phyloP scores from a whole-genome alignment of 2,888 invertebrate species.

The Microdon myrmicae region DNA sequence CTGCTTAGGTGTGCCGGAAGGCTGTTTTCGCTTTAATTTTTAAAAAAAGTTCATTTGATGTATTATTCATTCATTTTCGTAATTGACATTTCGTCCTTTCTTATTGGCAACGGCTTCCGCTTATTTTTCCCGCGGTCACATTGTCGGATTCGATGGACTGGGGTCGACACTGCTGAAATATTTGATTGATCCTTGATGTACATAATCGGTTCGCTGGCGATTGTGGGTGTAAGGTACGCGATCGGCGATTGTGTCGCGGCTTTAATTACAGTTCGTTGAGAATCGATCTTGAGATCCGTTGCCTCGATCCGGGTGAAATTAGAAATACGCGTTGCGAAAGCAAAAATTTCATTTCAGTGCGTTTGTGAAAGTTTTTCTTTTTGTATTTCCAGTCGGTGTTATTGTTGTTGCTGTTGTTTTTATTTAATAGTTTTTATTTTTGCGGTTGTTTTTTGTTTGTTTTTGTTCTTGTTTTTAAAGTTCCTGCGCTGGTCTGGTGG shows the following conservation, averaged over 20 bases:
- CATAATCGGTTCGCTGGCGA: no score
- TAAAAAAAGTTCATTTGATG: no score
- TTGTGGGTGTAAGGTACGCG: no score
- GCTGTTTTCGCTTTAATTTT: no score
- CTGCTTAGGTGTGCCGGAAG: no score
- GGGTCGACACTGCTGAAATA: no score
- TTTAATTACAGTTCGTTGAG: slow-evolving; percentile 25
- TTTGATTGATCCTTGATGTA: no score
- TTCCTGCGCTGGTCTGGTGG: slow-evolving; percentile 17
- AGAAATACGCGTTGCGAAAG: slow-evolving; percentile 38
- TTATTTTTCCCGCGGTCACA: no score
- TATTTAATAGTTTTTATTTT: background rate
- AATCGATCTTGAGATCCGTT: slow-evolving; percentile 3
- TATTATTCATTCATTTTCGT: no score
- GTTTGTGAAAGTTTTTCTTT: slow-evolving; percentile 40
- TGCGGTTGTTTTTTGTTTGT: slow-evolving; percentile 4
- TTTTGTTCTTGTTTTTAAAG: slow-evolving; percentile 6
- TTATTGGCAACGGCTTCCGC: no score
- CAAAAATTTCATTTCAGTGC: slow-evolving; percentile 38
- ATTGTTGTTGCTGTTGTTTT: background rate
- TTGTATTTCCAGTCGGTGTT: slow-evolving; percentile 1
- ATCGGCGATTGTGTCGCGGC: slow-evolving; percentile 13
- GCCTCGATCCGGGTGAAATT: slow-evolving; percentile 40
- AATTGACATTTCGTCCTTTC: no score
- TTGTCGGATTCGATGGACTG: no score